Evolutionary conservation across 53 echinoderm and acorn worm species (phyloP), one percentile per base, ranked within the genome.

Genomic region (Henricia sp.): DNA sequence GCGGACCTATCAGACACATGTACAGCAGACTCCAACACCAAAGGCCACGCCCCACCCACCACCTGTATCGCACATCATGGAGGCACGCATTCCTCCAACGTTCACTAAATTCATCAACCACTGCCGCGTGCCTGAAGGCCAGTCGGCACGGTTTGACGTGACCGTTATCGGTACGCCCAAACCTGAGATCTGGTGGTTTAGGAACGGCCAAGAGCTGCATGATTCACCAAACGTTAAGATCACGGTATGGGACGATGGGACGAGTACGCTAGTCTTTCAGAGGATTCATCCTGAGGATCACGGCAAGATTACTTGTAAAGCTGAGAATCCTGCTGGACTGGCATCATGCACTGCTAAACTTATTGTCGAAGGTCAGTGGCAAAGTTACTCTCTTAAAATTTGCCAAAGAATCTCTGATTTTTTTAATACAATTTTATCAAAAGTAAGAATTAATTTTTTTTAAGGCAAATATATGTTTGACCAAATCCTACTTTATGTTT

Each of bases 331-430:
- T 26, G 99, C 99, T 60, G 99, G 99, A 51, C 71, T 97, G 68
- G 99, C 99, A 44, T 97, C 99, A 3, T 97, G 99, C 48, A 97
- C 95, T 67, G 97, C 97, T 9, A 96, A 96, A 65, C 92, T 96
- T 29, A 95, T 95, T 48, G 91, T 97, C 34, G 95, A 90, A 94
- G 94, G 99, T 97, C n/a, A n/a, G n/a, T n/a, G n/a, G n/a, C n/a
- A n/a, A n/a, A n/a, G n/a, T n/a, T n/a, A n/a, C n/a, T n/a, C n/a
- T n/a, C n/a, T n/a, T n/a, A n/a, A n/a, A n/a, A n/a, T n/a, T n/a
- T n/a, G n/a, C n/a, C n/a, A n/a, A n/a, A n/a, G n/a, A n/a, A n/a
- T n/a, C n/a, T n/a, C n/a, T n/a, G n/a, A n/a, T n/a, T n/a, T n/a
- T n/a, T n/a, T n/a, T n/a, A n/a, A n/a, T n/a, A n/a, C n/a, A n/a